phyloP scores from a whole-genome alignment of 2,888 invertebrate genomes.

The Cephalotes varians region DNA sequence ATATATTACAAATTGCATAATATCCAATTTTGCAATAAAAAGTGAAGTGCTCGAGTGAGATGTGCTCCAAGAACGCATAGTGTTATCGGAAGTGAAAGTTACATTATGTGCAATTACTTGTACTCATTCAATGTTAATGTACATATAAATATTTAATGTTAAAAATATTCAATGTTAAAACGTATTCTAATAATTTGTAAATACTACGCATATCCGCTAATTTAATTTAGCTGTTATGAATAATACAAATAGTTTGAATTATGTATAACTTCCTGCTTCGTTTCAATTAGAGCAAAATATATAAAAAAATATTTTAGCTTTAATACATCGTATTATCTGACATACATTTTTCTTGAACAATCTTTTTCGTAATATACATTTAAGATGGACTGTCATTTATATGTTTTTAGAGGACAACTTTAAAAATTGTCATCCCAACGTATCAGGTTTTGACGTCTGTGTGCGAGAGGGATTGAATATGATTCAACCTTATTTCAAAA shows the following conservation, averaged over 20 bases:
- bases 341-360: not conserved
- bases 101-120: constrained; percentile 23
- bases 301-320: not conserved
- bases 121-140: constrained; percentile 9
- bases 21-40: constrained; percentile 16
- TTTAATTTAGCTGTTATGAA: not conserved
- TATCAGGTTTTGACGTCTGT: constrained; percentile 90
- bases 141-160: too few relatives aligned
- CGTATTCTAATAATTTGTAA: not conserved
- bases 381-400: not conserved
- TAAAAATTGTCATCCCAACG: constrained; percentile 88
- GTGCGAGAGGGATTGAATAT: constrained; percentile 91
- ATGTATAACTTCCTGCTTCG: not conserved
- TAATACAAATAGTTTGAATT: not conserved
- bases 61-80: not conserved
- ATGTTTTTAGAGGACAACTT: constrained; percentile 85
- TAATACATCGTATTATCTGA: constrained; percentile 18
- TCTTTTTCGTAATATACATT: not conserved
- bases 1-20: constrained; percentile 1
- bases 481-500: constrained; percentile 90
- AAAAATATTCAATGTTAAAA: not conserved
- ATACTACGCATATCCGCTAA: not conserved
- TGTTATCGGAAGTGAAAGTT: constrained; percentile 35
- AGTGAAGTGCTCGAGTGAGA: not conserved
- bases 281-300: not conserved